A percentile compares a stretch with the other conserved stretches of the same genome.
These are phyloP conservation scores for Pandemis corylana DNA, from an alignment of 2,888 invertebrate genomes.

Conservation along the genomic window DNA sequence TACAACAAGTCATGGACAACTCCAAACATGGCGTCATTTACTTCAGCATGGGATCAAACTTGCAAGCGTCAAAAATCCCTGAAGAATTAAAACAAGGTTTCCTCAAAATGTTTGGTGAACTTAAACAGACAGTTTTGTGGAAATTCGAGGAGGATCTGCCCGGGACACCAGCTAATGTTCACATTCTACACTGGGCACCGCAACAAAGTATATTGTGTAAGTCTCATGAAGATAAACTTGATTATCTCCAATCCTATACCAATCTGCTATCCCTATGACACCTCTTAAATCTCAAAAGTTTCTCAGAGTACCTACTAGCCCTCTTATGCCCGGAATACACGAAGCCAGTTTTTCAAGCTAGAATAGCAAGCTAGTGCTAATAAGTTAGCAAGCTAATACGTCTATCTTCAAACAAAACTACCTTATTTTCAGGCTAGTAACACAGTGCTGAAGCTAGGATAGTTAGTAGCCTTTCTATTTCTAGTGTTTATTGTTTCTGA, in stretches of 20 bases:
- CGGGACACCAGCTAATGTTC: constrained; percentile 58
- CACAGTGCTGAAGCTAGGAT: no score
- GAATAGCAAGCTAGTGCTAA: no score
- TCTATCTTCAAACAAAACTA: no score
- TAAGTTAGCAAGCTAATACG: no score
- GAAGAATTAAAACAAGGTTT: constrained; percentile 51
- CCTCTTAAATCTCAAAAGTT: no score
- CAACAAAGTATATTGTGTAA: constrained; percentile 64
- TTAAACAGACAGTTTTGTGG: constrained; percentile 69
- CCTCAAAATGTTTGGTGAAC: constrained; percentile 54
- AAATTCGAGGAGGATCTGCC: constrained; percentile 60
- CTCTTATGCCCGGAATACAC: no score
- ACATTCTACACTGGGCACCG: constrained; percentile 60
- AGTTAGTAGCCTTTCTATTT: no score
- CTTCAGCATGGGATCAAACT: constrained; percentile 69
- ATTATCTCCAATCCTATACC: not conserved
- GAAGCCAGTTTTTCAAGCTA: no score
- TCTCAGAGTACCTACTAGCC: no score
- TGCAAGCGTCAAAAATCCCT: constrained; percentile 57
- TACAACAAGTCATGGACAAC: constrained; percentile 52
- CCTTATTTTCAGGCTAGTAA: no score
- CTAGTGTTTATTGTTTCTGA: no score
- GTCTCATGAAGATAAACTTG: not conserved
- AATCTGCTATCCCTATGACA: no score
- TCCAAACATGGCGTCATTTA: constrained; percentile 63